Percentiles rank a stretch among this genome's conserved stretches.
phyloP scores from a whole-genome alignment of 2,797 vertebrate species.

The Pteronotus mesoamericanus region DNA sequence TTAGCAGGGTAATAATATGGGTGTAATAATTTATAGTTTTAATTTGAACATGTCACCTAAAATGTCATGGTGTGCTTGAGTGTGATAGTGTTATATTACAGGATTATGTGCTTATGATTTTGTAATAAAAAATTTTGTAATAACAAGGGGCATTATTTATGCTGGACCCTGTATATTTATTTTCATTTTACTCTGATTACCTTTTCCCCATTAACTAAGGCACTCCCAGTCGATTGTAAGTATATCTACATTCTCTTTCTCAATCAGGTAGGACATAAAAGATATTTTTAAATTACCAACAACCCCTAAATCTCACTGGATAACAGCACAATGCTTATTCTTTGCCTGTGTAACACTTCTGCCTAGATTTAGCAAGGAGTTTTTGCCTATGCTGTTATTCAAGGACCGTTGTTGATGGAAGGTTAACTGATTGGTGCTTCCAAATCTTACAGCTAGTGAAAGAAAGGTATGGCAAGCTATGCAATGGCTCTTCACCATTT shows the following conservation, averaged over 20 bases:
- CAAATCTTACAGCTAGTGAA: background rate
- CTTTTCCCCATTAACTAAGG: background rate
- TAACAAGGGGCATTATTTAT: too few species aligned
- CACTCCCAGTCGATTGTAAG: background rate
- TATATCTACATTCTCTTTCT: background rate
- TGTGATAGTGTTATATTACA: too few species aligned
- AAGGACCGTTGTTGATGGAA: background rate
- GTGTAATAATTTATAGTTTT: too few species aligned
- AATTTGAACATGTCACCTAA: too few species aligned
- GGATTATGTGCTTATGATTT: too few species aligned
- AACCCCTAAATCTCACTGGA: background rate
- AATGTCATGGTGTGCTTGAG: too few species aligned
- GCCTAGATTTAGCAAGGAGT: background rate
- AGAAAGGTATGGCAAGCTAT: background rate
- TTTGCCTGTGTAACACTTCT: background rate
- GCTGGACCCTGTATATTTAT: background rate
- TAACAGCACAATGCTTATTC: background rate
- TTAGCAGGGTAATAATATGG: too few species aligned
- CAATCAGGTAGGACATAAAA: background rate
- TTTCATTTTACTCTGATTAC: background rate
- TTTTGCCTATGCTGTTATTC: background rate
- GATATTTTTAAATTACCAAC: background rate
- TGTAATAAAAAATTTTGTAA: too few species aligned
- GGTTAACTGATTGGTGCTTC: background rate
- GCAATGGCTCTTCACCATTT: background rate